These are phyloP conservation scores for Campoletis raptor DNA, from an alignment of 2,888 invertebrate genomes.

Conservation along the genomic window DNA sequence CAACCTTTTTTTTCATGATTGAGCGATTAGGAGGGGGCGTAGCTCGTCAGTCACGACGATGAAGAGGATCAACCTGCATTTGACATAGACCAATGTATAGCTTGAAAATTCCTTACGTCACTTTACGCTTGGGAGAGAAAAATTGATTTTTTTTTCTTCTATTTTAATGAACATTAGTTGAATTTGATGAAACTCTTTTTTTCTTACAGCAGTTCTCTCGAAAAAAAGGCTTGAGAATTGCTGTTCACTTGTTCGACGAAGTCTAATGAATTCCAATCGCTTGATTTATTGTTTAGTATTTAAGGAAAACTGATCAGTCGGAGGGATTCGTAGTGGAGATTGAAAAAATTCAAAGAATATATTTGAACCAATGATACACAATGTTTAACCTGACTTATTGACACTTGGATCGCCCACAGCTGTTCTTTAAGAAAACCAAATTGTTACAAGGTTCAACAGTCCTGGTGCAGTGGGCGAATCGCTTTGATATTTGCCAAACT, in stretches of 20 bases:
- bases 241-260: background rate
- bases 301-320: background rate
- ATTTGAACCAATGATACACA: background rate
- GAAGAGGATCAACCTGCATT: conserved; percentile 72
- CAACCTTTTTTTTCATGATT: conserved; percentile 79
- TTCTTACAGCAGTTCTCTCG: background rate
- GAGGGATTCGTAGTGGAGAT: background rate
- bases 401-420: background rate
- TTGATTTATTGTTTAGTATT: background rate
- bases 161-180: background rate
- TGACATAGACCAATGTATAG: conserved; percentile 69
- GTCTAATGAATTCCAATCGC: no score
- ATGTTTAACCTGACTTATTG: conserved; percentile 10
- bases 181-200: conserved; percentile 27
- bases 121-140: background rate
- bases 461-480: conserved; percentile 67
- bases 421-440: conserved; percentile 44
- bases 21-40: conserved; percentile 81
- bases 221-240: background rate
- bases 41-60: conserved; percentile 77
- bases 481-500: conserved; percentile 17
- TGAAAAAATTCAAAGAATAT: background rate
- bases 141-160: background rate
- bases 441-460: conserved; percentile 73
- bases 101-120: conserved; percentile 41